These are phyloP conservation scores for Xestia xanthographa DNA, from an alignment of 2,888 invertebrate genomes.

Conservation along the genomic window DNA sequence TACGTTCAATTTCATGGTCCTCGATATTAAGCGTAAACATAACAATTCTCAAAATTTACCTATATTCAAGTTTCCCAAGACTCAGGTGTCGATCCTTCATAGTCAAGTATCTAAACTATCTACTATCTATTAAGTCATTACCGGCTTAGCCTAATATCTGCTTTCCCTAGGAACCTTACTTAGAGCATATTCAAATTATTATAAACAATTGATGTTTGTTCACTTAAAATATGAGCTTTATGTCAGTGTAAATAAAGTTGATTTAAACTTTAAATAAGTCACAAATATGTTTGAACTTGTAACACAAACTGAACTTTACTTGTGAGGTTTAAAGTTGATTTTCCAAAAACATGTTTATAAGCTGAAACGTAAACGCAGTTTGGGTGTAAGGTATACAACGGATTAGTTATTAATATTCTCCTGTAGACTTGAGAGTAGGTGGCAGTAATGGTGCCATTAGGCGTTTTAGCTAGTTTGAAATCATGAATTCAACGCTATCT, in stretches of 20 bases:
- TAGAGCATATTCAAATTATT: background rate
- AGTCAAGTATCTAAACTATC: background rate
- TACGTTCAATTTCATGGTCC: too few relatives aligned
- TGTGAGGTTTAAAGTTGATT: background rate
- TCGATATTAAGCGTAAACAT: background rate
- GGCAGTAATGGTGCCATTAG: constrained; percentile 10
- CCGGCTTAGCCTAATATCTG: background rate
- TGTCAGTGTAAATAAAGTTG: background rate
- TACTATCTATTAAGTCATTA: background rate
- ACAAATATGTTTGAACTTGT: background rate
- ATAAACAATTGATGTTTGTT: background rate
- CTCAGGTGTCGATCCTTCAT: constrained; percentile 1
- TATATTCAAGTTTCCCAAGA: background rate
- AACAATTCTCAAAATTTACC: background rate
- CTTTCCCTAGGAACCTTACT: background rate
- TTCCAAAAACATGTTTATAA: background rate
- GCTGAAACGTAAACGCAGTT: background rate
- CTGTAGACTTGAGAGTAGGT: background rate
- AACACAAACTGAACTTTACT: background rate
- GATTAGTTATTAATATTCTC: constrained; percentile 38
- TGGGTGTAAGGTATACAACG: background rate
- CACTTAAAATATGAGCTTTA: background rate
- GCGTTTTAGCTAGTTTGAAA: too few relatives aligned
- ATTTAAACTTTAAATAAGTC: background rate
- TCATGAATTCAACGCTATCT: constrained; percentile 15